A percentile compares a stretch with the other conserved stretches of the same genome.
These are phyloP conservation scores for Aleadryas rufinucha DNA, from an alignment of 2,113 vertebrate species.

Conservation along the genomic window DNA sequence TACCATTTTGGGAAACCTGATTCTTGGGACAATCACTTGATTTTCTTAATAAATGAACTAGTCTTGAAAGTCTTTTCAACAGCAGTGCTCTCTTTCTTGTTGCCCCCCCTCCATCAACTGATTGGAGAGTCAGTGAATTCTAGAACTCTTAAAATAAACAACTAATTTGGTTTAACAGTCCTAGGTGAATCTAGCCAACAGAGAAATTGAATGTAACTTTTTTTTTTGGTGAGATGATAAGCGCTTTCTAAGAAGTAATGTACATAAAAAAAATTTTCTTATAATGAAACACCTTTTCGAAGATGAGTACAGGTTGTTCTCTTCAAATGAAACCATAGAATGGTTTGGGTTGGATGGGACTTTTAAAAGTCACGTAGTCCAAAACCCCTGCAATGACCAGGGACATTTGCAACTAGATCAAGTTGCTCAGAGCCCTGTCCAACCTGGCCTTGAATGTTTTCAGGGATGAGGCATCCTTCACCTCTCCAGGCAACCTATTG, in stretches of 20 bases:
- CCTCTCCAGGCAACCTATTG: background rate
- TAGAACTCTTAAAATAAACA: background rate
- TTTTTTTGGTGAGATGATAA: background rate
- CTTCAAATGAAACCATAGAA: background rate
- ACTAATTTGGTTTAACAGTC: background rate
- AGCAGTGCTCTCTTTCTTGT: background rate
- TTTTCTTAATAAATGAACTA: background rate
- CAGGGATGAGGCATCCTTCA: no score
- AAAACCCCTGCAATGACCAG: background rate
- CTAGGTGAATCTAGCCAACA: background rate
- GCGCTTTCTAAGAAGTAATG: background rate
- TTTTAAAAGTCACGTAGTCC: background rate
- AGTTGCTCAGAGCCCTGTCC: background rate
- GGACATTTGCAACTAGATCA: background rate
- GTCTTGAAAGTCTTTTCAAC: background rate
- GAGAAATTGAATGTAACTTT: background rate
- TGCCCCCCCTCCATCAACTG: accelerated
- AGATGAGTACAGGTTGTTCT: background rate
- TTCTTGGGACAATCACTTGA: background rate
- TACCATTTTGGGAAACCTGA: background rate
- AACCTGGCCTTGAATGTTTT: background rate
- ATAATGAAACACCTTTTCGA: background rate
- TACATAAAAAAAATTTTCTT: background rate
- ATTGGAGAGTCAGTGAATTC: background rate
- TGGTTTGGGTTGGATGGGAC: background rate